A percentile compares a stretch with the other conserved stretches of the same genome.
Conservation (phyloP, 92 coral and sea anemone species). For the Zoanthus sansibaricus region DNA sequence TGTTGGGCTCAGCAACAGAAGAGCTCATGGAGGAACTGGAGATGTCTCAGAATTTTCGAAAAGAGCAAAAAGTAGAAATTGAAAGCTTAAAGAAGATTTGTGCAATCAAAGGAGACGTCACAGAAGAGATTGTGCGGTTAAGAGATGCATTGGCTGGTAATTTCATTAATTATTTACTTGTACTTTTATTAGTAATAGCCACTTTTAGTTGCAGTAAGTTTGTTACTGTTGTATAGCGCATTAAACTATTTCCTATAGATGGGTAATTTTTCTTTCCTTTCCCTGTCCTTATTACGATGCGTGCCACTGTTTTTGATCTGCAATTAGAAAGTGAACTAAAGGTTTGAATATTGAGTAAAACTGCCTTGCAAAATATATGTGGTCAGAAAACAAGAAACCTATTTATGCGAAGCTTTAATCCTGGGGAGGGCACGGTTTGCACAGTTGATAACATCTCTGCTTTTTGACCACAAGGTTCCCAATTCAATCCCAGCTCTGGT, state of each 20-base stretch:
- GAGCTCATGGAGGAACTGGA: conserved; percentile 98
- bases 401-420: too few relatives aligned
- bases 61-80: conserved; percentile 91
- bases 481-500: too few relatives aligned
- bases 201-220: not conserved
- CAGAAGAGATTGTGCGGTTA: conserved; percentile 80
- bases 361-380: too few relatives aligned
- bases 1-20: conserved; percentile 81
- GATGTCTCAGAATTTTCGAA: conserved; percentile 81
- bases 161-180: not conserved
- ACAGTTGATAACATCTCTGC: too few relatives aligned
- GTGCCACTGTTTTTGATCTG: too few relatives aligned
- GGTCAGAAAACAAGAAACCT: too few relatives aligned
- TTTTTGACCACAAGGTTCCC: too few relatives aligned
- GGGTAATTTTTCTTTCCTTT: too few relatives aligned
- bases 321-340: too few relatives aligned
- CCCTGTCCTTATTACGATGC: too few relatives aligned
- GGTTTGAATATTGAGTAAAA: too few relatives aligned
- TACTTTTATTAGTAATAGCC: not conserved
- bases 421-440: too few relatives aligned
- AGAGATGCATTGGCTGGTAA: conserved; percentile 90
- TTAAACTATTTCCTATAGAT: not conserved
- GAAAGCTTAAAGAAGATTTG: conserved; percentile 90
- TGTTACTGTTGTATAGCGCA: not conserved
- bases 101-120: conserved; percentile 81